These are phyloP conservation scores for Cyaniris semiargus DNA, from an alignment of 2,888 invertebrate genomes.

Conservation along the genomic window DNA sequence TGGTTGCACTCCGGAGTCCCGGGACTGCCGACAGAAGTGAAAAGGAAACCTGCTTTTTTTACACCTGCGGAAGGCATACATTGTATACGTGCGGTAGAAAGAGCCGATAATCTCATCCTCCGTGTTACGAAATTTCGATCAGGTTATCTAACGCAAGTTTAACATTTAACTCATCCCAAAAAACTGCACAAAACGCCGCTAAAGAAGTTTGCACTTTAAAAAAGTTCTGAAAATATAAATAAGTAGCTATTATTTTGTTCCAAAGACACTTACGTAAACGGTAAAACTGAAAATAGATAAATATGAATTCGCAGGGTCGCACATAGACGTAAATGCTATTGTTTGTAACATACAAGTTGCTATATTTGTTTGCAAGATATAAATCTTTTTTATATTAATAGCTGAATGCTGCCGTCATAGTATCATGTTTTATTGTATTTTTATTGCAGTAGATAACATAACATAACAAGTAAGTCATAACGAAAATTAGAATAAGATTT, in stretches of 20 bases:
- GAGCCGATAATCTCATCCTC: no score
- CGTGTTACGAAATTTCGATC: no score
- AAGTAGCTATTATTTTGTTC: not conserved
- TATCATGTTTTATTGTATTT: not conserved
- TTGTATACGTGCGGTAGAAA: no score
- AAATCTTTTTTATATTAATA: not conserved
- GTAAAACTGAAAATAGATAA: not conserved
- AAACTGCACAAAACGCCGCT: no score
- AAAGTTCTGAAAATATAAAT: not conserved
- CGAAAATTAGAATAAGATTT: not conserved
- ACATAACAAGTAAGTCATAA: not conserved
- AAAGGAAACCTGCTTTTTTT: no score
- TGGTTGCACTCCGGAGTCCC: no score
- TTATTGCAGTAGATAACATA: conserved; percentile 14
- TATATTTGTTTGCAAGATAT: not conserved
- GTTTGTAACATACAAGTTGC: not conserved
- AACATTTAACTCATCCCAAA: no score
- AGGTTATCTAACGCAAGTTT: no score
- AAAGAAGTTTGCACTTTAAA: no score
- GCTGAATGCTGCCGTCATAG: not conserved
- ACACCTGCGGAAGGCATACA: no score
- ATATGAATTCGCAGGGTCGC: not conserved
- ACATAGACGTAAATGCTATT: not conserved
- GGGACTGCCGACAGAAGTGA: no score
- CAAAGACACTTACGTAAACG: not conserved